Evolutionary conservation across 2,888 invertebrate genomes (phyloP).

Genomic region (Sesamia inferens): DNA sequence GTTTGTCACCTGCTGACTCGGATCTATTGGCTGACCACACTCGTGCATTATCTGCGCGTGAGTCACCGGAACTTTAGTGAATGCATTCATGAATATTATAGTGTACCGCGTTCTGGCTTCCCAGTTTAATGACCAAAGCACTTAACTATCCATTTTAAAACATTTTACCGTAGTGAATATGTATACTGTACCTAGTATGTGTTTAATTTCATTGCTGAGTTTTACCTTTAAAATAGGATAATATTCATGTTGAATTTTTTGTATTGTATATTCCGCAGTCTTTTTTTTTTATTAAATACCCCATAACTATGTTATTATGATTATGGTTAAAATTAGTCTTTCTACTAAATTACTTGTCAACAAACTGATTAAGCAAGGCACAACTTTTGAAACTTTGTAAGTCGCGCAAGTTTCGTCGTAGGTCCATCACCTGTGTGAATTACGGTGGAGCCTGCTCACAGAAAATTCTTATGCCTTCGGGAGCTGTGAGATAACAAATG

Average conservation of each 20-base stretch:
- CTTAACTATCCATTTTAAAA: conserved; percentile 50
- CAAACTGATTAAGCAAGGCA: conserved; percentile 30
- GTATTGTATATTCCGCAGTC: background rate
- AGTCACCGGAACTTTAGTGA: conserved; percentile 76
- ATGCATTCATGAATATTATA: conserved; percentile 66
- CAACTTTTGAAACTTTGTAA: conserved; percentile 27
- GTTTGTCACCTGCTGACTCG: conserved; percentile 62
- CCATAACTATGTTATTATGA: background rate
- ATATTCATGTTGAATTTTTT: background rate
- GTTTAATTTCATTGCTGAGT: conserved; percentile 27
- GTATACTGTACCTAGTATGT: background rate
- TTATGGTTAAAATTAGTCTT: background rate
- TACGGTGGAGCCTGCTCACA: conserved; percentile 25
- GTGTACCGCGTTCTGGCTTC: conserved; percentile 41
- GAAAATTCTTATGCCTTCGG: conserved; percentile 72
- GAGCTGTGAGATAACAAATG: conserved; percentile 79
- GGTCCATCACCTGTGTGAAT: conserved; percentile 57
- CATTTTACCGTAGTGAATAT: conserved; percentile 15
- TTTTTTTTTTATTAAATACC: background rate
- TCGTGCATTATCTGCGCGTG: conserved; percentile 72
- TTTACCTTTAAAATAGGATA: background rate
- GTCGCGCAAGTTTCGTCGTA: conserved; percentile 20
- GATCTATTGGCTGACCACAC: conserved; percentile 61
- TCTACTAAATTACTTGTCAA: background rate
- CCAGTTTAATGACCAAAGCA: conserved; percentile 55